Evolutionary conservation across 2,888 invertebrate genomes (phyloP).

Genomic region (Stegana nigrithorax): DNA sequence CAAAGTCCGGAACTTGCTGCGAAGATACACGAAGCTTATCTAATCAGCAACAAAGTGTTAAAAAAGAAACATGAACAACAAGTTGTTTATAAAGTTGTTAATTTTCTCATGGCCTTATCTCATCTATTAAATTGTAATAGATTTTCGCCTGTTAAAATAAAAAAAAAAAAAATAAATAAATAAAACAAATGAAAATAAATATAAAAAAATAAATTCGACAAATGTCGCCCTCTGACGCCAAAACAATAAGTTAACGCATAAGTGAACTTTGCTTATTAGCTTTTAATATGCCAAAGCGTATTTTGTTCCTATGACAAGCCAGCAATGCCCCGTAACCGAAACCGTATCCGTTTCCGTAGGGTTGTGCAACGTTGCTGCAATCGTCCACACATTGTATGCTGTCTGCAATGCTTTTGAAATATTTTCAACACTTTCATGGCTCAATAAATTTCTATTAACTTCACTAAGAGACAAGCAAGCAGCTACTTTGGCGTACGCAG

Average conservation of each 20-base stretch:
- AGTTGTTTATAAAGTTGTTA: not conserved
- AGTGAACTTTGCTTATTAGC: conserved; percentile 49
- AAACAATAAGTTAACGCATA: not conserved
- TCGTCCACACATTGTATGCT: too few species aligned
- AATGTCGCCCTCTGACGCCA: not conserved
- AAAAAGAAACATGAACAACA: not conserved
- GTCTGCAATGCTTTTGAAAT: conserved; percentile 23
- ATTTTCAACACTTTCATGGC: conserved; percentile 60
- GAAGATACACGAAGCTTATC: not conserved
- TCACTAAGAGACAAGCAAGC: conserved; percentile 26
- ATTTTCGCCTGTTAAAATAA: not conserved
- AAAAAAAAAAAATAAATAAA: too few species aligned
- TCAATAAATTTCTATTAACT: conserved; percentile 57
- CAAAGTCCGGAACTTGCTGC: not conserved
- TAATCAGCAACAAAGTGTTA: not conserved
- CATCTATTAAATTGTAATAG: conserved; percentile 15
- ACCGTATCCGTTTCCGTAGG: too few species aligned
- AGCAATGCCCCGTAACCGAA: too few species aligned
- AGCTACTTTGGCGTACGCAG: not conserved
- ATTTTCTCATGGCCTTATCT: not conserved
- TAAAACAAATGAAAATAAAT: too few species aligned
- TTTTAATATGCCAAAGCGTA: conserved; percentile 44
- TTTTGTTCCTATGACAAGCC: not conserved
- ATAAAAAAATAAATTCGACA: too few species aligned
- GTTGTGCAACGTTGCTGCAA: too few species aligned